phyloP scores from a whole-genome alignment of 2,888 invertebrate species.

The Drosophila neotestacea region DNA sequence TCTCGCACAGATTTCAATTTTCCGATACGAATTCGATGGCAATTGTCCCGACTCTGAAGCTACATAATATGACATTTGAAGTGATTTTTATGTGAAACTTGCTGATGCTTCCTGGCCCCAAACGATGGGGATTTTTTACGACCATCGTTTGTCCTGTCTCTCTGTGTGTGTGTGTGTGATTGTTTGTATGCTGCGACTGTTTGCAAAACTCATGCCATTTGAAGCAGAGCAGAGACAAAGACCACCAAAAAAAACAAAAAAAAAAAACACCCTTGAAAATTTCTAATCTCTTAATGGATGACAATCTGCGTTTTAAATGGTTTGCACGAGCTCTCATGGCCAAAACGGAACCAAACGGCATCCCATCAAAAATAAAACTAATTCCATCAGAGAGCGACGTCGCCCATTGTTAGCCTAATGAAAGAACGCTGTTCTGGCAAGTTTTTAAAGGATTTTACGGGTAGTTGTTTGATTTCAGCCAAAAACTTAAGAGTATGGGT shows the following conservation, averaged over 20 bases:
- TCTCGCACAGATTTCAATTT: slow-evolving; percentile 79
- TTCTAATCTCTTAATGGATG: slow-evolving; percentile 82
- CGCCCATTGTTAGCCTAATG: slow-evolving; percentile 78
- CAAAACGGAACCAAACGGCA: slow-evolving; percentile 36
- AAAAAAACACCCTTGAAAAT: slow-evolving; percentile 77
- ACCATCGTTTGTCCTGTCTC: slow-evolving; percentile 48
- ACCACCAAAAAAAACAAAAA: slow-evolving; percentile 44
- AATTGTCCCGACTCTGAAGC: slow-evolving; percentile 71
- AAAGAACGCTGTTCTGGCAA: slow-evolving; percentile 80
- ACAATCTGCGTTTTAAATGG: slow-evolving; percentile 83
- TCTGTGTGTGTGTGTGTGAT: slow-evolving; percentile 37
- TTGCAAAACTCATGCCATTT: slow-evolving; percentile 75
- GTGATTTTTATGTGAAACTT: slow-evolving; percentile 82
- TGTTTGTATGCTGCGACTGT: slow-evolving; percentile 62
- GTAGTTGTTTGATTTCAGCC: slow-evolving; percentile 65
- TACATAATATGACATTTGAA: slow-evolving; percentile 80
- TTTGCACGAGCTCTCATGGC: slow-evolving; percentile 61
- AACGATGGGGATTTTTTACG: slow-evolving; percentile 62
- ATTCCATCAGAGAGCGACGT: slow-evolving; percentile 71
- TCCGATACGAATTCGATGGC: slow-evolving; percentile 77
- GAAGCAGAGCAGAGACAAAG: slow-evolving; percentile 68
- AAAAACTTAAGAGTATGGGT: slow-evolving; percentile 51
- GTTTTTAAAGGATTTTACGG: slow-evolving; percentile 75
- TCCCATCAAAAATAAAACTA: slow-evolving; percentile 75
- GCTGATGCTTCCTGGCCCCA: slow-evolving; percentile 76